phyloP scores from a whole-genome alignment of 2,113 vertebrate genomes.

The Chaenogobius annularis region DNA sequence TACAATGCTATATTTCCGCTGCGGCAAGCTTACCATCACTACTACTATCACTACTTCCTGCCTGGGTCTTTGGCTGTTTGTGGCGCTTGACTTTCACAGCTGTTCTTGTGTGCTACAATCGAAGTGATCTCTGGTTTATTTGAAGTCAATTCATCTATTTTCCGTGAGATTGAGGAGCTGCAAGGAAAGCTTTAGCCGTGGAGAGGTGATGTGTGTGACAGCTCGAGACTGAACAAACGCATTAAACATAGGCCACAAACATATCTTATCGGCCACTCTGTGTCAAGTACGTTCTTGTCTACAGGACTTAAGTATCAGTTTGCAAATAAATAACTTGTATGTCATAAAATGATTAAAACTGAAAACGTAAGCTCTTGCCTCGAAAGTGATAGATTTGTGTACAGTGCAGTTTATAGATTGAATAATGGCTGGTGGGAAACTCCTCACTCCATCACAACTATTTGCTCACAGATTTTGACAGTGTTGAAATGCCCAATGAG shows the following conservation, averaged over 20 bases:
- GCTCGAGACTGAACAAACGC: slow-evolving; percentile 51
- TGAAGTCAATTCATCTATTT: slow-evolving; percentile 20
- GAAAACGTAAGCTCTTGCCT: background rate
- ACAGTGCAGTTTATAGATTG: background rate
- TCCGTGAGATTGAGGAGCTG: slow-evolving; percentile 20
- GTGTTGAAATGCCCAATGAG: background rate
- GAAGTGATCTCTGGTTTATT: slow-evolving; percentile 6
- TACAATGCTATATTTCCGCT: slow-evolving; percentile 20
- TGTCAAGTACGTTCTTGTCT: slow-evolving; percentile 11
- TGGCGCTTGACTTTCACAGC: background rate
- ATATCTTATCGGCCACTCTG: background rate
- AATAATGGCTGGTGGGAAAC: background rate
- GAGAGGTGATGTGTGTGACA: slow-evolving; percentile 52
- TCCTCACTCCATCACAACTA: slow-evolving; percentile 4
- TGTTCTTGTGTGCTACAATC: background rate
- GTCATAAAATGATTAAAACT: background rate
- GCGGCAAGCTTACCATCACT: slow-evolving; percentile 29
- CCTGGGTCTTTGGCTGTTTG: background rate
- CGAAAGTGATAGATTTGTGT: background rate
- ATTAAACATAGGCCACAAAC: slow-evolving; percentile 25
- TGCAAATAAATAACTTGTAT: slow-evolving; percentile 19
- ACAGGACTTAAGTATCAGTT: background rate
- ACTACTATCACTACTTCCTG: slow-evolving; percentile 7
- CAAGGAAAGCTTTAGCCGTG: slow-evolving; percentile 41
- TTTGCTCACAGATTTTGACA: background rate